Conservation (phyloP, 2,797 vertebrate genomes). For the Potorous gilbertii region DNA sequence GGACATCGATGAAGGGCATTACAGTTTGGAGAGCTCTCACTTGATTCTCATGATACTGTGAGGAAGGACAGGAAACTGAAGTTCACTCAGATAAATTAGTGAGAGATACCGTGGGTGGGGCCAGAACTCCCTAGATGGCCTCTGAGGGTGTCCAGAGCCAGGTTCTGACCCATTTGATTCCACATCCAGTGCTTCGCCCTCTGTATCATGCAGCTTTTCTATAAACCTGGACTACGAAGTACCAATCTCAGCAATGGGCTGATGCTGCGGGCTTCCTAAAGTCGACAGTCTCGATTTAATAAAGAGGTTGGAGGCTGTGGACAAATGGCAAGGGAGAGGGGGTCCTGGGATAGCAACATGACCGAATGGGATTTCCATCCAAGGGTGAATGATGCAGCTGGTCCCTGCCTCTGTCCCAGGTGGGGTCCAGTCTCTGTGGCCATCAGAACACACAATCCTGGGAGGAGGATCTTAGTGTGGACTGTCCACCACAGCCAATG, state of each 20-base stretch:
- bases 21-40: background rate
- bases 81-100: no score
- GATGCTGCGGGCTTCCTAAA: background rate
- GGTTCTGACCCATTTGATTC: background rate
- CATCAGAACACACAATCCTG: background rate
- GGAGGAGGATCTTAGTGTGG: background rate
- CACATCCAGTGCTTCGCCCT: background rate
- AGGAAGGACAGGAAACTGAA: background rate
- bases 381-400: background rate
- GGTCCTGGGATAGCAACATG: background rate
- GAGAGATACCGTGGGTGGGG: background rate
- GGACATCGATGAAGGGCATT: background rate
- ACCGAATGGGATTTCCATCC: background rate
- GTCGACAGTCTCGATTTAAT: background rate
- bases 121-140: background rate
- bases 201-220: background rate
- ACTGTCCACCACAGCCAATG: background rate
- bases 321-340: background rate
- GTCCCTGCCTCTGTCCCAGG: background rate
- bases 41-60: no score
- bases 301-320: background rate
- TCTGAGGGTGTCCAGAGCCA: background rate
- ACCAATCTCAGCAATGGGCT: background rate
- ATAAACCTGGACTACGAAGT: background rate
- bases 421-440: background rate